phyloP scores from a whole-genome alignment of 2,797 vertebrate species.

The Psittacula derbiana region DNA sequence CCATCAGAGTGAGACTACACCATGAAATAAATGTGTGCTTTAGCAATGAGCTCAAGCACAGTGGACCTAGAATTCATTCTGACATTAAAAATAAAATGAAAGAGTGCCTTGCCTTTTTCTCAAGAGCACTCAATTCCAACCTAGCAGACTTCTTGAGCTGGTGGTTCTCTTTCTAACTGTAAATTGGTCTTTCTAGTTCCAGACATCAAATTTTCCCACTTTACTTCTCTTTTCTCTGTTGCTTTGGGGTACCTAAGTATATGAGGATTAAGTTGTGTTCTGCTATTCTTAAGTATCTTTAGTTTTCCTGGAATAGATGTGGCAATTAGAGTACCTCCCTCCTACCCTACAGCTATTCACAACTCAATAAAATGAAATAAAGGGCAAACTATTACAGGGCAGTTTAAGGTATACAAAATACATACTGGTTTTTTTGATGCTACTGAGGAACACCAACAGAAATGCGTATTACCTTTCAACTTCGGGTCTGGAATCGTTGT shows the following conservation, averaged over 20 bases:
- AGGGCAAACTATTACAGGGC: not conserved
- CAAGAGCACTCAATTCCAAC: not conserved
- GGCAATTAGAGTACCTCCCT: not conserved
- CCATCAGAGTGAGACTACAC: not conserved
- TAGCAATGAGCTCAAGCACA: not conserved
- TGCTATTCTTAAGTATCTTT: not conserved
- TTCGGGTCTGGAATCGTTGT: rapidly evolving
- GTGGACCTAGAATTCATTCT: not conserved
- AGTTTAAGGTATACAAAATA: not conserved
- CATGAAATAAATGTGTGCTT: not conserved
- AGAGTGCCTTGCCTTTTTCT: not conserved
- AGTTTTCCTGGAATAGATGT: not conserved
- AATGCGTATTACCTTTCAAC: not conserved
- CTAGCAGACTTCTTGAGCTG: not conserved
- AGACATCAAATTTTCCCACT: not conserved
- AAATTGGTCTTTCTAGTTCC: not conserved
- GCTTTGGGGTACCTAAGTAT: not conserved
- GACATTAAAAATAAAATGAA: not conserved
- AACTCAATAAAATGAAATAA: not conserved
- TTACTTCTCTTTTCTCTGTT: not conserved
- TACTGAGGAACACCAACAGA: not conserved
- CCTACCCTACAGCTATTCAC: not conserved
- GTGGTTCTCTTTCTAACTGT: not conserved
- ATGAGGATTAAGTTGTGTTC: not conserved
- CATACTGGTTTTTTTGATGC: rapidly evolving